Conservation (phyloP, 2,888 invertebrate genomes). For the Stomorhina lunata region DNA sequence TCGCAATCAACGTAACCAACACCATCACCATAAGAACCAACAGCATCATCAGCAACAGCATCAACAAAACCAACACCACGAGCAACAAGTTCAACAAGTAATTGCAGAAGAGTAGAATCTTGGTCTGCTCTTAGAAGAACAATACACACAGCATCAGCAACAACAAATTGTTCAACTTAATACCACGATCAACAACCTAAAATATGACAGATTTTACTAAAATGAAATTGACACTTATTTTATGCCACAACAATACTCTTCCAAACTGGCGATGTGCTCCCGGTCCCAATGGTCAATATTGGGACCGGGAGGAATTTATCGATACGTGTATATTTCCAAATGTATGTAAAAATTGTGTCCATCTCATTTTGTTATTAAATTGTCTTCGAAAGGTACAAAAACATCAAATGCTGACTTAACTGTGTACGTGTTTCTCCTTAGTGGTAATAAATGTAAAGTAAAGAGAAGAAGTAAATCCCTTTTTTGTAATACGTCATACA, state of each 20-base stretch:
- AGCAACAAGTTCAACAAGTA: slow-evolving; percentile 64
- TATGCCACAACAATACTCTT: not conserved
- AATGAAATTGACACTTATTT: slow-evolving; percentile 12
- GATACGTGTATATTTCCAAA: slow-evolving; percentile 1
- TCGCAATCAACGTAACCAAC: slow-evolving; percentile 77
- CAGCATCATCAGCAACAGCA: slow-evolving; percentile 66
- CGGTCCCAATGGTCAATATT: slow-evolving; percentile 53
- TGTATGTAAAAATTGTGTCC: no score
- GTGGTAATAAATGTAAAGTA: slow-evolving; percentile 15
- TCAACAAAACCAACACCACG: slow-evolving; percentile 63
- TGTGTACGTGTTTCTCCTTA: slow-evolving; percentile 24
- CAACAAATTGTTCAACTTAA: not conserved
- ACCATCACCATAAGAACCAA: slow-evolving; percentile 75
- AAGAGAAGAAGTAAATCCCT: not conserved
- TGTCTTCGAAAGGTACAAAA: not conserved
- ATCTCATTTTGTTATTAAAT: not conserved
- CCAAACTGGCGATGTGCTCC: slow-evolving; percentile 50
- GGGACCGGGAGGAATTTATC: slow-evolving; percentile 50
- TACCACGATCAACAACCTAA: not conserved
- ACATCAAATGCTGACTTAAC: not conserved
- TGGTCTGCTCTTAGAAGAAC: slow-evolving; percentile 12
- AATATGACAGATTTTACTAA: not conserved
- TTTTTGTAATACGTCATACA: slow-evolving; percentile 14
- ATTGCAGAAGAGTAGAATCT: slow-evolving; percentile 67
- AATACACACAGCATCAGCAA: not conserved